Base-by-base conservation (phyloP, 2,113 vertebrate genomes). In the Myocastor coypus region DNA sequence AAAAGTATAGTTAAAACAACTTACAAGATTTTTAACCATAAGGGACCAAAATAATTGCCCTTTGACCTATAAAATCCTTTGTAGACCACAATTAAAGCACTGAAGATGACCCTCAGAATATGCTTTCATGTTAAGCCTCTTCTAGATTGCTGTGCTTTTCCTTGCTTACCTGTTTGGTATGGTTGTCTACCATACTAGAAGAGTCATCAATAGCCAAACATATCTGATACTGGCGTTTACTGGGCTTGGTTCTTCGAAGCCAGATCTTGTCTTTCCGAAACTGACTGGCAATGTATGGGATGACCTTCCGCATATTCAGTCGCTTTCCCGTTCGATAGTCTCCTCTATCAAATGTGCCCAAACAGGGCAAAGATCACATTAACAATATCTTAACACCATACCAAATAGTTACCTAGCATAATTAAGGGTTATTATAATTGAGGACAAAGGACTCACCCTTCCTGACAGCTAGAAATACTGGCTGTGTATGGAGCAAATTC, bases 261-360 rank as follows among this genome's bases (percentile, higher is more conserved):
- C 99, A 99, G 98, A 99, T 99, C 98, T 99, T 99, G 88, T 99
- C 99, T 93, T 99, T 99, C 7, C 99, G 99, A 98, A 99, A 99
- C 96, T 99, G 99, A 93, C 99, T 99, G 95, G 99, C 99, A 40
- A 99, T 99, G 96, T 99, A 99, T 0, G 99, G 99, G 92, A 99
- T 99, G 91, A 99, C 99, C 98, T 99, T 99, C 50, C 99, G 99
- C 99, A 99, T 99, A 98, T 99, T 99, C 86, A 99, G 97, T 13
- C 99, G 99, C 96, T 99, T 99, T 88, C 99, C 99, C 0, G 99
- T 99, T 93, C 99, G 99, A 97, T 99, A 99, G 94, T 99, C 99
- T 6, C 99, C 99, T 97, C 99, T 99, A 97, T 64, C 73, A 64
- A 80, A 97, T 94, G 81, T 26, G 87, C 34, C 59, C 80, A 91